Percentiles rank a stretch among this genome's conserved stretches.
These are phyloP conservation scores for Sterna hirundo DNA, from an alignment of 2,113 vertebrate species.

Conservation along the genomic window DNA sequence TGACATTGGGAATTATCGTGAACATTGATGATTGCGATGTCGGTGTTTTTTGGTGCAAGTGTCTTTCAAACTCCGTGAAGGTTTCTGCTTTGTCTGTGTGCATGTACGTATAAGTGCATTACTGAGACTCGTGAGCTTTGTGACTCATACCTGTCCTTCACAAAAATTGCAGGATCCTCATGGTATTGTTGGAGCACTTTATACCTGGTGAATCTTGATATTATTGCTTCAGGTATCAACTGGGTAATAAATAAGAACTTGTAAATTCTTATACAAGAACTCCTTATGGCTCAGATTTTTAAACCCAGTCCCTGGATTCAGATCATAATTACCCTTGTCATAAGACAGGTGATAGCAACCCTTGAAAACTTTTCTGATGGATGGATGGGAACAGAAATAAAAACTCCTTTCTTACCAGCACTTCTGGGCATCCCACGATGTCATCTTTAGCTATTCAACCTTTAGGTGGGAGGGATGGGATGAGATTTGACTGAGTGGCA, in stretches of 20 bases:
- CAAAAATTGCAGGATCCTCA: not conserved
- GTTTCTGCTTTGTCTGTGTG: not conserved
- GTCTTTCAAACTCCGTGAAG: not conserved
- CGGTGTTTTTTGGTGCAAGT: slow-evolving; percentile 13
- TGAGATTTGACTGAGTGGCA: not conserved
- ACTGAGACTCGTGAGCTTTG: not conserved
- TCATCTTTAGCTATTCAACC: not conserved
- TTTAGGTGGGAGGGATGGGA: not conserved
- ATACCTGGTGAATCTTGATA: not conserved
- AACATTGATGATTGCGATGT: not conserved
- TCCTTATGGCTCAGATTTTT: not conserved
- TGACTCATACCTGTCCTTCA: not conserved
- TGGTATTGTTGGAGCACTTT: not conserved
- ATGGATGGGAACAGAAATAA: not conserved
- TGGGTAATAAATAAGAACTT: not conserved
- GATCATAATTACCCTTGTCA: not conserved
- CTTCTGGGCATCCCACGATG: not conserved
- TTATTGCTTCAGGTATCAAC: not conserved
- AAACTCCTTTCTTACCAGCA: not conserved
- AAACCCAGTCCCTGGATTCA: not conserved
- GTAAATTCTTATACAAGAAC: not conserved
- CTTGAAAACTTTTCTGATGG: not conserved
- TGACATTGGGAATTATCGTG: slow-evolving; percentile 10
- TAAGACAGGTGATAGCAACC: not conserved
- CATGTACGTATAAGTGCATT: not conserved